phyloP scores from a whole-genome alignment of 2,888 invertebrate genomes.

The Platypus cylindrus region DNA sequence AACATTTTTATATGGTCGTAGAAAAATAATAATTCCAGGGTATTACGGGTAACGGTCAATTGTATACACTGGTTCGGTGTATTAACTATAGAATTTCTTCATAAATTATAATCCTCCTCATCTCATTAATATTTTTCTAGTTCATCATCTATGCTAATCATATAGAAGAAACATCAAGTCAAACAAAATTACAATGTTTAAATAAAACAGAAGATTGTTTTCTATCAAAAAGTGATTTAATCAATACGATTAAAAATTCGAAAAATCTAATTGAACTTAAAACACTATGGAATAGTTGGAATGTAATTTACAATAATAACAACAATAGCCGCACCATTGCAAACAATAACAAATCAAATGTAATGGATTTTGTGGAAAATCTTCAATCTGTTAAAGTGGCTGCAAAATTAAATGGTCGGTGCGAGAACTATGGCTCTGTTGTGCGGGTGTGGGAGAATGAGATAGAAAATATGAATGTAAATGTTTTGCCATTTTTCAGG shows the following conservation, averaged over 20 bases:
- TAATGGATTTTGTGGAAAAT: constrained; percentile 17
- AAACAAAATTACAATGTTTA: constrained; percentile 11
- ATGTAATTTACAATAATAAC: constrained; percentile 16
- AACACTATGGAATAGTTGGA: constrained; percentile 24
- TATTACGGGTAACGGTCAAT: too few relatives aligned
- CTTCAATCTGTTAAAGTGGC: constrained; percentile 23
- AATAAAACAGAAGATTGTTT: constrained; percentile 9
- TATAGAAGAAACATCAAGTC: constrained; percentile 12
- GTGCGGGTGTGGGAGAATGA: background rate
- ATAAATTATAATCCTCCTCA: too few relatives aligned
- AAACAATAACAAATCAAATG: too few relatives aligned
- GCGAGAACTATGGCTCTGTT: too few relatives aligned
- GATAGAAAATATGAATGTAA: constrained; percentile 1
- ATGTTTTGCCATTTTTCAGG: background rate
- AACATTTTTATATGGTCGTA: too few relatives aligned
- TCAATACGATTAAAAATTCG: constrained; percentile 19
- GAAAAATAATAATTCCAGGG: too few relatives aligned
- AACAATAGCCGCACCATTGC: too few relatives aligned
- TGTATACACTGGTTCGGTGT: too few relatives aligned
- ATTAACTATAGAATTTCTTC: too few relatives aligned
- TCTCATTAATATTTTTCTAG: constrained; percentile 11
- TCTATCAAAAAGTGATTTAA: constrained; percentile 16
- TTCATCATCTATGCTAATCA: constrained; percentile 14
- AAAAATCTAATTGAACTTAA: constrained; percentile 18
- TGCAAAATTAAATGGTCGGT: constrained; percentile 23